Conservation (phyloP, 2,113 vertebrate species). For the Phyllopteryx taeniolatus region DNA sequence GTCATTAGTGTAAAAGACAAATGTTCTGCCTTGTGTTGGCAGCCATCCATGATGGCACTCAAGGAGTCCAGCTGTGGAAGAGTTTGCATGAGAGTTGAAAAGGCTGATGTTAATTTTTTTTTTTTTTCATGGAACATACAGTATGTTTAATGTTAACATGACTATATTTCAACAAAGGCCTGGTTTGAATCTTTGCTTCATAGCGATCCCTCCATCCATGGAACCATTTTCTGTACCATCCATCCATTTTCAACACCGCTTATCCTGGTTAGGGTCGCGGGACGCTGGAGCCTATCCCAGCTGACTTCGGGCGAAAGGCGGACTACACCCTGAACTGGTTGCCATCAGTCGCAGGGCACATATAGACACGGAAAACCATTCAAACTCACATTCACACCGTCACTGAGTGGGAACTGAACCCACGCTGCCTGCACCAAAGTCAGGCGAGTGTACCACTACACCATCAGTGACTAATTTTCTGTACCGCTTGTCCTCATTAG, state of each 20-base stretch:
- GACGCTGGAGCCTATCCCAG: neutral
- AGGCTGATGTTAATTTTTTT: slow-evolving; percentile 5
- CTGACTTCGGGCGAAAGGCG: neutral
- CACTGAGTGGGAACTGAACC: no score
- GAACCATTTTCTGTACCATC: neutral
- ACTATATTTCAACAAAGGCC: neutral
- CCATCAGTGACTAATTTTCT: neutral
- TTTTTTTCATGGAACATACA: neutral
- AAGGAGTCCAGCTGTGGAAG: slow-evolving; percentile 57
- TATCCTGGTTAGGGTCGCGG: neutral
- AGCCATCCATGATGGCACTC: slow-evolving; percentile 46
- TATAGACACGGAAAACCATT: no score
- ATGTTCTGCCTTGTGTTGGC: slow-evolving; percentile 39
- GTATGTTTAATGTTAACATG: neutral
- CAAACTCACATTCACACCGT: no score
- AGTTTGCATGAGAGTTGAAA: slow-evolving; percentile 22
- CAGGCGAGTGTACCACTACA: no score
- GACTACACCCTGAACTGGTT: neutral
- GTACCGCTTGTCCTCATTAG: neutral
- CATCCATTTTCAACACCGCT: no score
- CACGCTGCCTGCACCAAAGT: no score
- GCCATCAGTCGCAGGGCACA: no score
- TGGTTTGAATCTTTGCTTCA: neutral
- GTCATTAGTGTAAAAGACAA: slow-evolving; percentile 58
- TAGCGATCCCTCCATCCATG: neutral